Conservation (phyloP, 2,797 vertebrate genomes). For the Peromyscus aztecus region DNA sequence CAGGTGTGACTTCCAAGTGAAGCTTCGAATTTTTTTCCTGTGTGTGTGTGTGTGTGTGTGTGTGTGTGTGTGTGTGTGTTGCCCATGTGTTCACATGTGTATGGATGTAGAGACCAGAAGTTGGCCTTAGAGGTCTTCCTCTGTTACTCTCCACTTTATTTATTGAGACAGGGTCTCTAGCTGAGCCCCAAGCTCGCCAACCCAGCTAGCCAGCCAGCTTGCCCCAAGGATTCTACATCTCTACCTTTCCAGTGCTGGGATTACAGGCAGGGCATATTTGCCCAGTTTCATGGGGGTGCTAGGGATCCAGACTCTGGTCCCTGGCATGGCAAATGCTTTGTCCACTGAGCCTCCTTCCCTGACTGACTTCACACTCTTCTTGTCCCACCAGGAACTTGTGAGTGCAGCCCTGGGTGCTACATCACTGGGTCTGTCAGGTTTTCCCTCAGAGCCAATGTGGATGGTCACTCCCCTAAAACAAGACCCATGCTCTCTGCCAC, state of each 20-base stretch:
- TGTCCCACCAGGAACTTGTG: neutral
- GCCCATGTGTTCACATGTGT: neutral
- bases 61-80: neutral
- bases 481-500: neutral
- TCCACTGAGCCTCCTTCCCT: no score
- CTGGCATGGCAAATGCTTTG: no score
- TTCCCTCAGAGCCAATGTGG: neutral
- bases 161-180: neutral
- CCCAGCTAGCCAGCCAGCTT: neutral
- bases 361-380: neutral
- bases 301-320: neutral
- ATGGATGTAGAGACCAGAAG: neutral
- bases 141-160: neutral
- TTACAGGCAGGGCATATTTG: neutral
- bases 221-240: neutral
- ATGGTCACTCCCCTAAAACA: fast-evolving
- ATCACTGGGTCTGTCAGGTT: neutral
- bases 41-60: no score
- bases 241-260: neutral
- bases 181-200: neutral
- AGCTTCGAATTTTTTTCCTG: neutral
- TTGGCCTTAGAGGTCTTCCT: neutral
- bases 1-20: fast-evolving
- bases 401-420: neutral
- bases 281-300: neutral